Base-by-base conservation (phyloP, 1,140 invertebrate genomes). In the Nebria ingens region DNA sequence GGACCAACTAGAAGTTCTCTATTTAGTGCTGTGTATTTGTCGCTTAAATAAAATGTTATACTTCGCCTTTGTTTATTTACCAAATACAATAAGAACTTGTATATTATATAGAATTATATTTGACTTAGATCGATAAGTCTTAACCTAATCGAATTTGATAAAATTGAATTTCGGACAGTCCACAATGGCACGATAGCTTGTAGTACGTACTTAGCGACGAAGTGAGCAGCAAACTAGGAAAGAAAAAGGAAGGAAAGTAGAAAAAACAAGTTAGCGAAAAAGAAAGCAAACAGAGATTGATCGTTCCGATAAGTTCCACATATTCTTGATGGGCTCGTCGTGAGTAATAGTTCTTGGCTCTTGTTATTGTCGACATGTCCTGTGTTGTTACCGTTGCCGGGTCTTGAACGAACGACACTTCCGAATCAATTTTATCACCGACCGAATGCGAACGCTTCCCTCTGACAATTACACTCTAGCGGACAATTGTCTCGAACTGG, bases 371-470 rank as follows among this genome's bases (percentile, higher is more conserved):
- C 25, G 25, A 34, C 25, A n/a, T 34, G 25, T 34, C 25, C n/a
- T 34, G 25, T 34, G 25, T 34, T 34, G 25, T 34, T 34, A 6
- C n/a, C 25, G 25, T 34, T n/a, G n/a, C 25, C 25, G n/a, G 25
- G 25, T 6, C n/a, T 34, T n/a, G 25, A 34, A 34, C 25, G 25
- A 34, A n/a, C 25, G 25, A 34, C n/a, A 34, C 25, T 45, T 45
- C 40, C 9, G 15, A 45, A 45, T 45, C 40, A 45, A 45, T 45
- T 45, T 45, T 45, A 45, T 45, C 6, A 45, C 40, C 25, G 25
- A 6, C 25, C 6, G 6, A 17, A 17, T 45, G 40, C 17, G 9
- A 11, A 45, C 40, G 4, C 3, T 4, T 45, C 40, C 6, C 40
- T 3, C 25, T 45, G 40, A 45, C 40, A 45, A 45, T 45, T 45